Conservation (phyloP, 2,888 invertebrate genomes). For the Cerceris rybyensis region DNA sequence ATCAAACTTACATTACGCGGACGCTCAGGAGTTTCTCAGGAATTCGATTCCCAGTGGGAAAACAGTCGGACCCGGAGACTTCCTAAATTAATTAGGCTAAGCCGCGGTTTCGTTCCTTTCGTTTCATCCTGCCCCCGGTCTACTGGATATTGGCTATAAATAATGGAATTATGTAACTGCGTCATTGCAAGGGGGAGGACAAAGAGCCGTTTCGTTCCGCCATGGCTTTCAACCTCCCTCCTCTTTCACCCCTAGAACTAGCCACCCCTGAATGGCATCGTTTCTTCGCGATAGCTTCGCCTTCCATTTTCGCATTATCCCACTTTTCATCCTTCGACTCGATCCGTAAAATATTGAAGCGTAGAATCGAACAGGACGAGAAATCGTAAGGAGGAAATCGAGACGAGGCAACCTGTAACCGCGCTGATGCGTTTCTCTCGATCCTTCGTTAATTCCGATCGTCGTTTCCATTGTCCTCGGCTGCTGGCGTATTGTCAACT, state of each 20-base stretch:
- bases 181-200: conserved; percentile 58
- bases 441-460: conserved; percentile 22
- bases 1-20: background rate
- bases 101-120: conserved; percentile 65
- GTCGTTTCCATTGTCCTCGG: conserved; percentile 27
- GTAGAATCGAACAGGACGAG: background rate
- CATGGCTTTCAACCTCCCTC: conserved; percentile 35
- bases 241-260: conserved; percentile 25
- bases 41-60: conserved; percentile 49
- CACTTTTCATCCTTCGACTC: conserved; percentile 32
- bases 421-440: background rate
- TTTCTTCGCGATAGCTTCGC: conserved; percentile 12
- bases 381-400: background rate
- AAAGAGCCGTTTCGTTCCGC: conserved; percentile 66
- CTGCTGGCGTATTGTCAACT: conserved; percentile 30
- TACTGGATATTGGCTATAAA: conserved; percentile 72
- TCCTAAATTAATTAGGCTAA: conserved; percentile 74
- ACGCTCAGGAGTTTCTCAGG: conserved; percentile 39
- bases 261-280: background rate
- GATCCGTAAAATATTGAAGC: conserved; percentile 35
- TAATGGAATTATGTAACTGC: conserved; percentile 75
- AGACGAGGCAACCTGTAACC: background rate
- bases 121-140: conserved; percentile 48
- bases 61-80: conserved; percentile 37
- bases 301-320: conserved; percentile 45